A percentile compares a stretch with the other conserved stretches of the same genome.
Conservation (phyloP, 1,140 invertebrate species). For the Agrilus planipennis region DNA sequence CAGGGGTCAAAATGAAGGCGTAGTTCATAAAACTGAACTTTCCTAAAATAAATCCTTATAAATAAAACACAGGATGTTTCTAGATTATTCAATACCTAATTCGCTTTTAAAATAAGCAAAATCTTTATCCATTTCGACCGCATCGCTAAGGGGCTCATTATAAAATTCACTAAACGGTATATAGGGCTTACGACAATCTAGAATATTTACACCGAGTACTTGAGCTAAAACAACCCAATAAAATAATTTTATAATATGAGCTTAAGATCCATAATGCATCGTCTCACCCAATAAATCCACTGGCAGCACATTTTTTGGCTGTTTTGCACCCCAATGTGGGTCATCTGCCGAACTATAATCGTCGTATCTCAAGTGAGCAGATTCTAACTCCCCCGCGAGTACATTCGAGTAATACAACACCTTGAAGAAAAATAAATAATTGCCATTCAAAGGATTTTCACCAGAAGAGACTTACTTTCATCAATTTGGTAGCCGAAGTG, state of each 20-base stretch:
- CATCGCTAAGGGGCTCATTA: constrained; percentile 84
- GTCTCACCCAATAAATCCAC: constrained; percentile 18
- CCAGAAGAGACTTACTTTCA: constrained; percentile 46
- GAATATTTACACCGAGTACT: constrained; percentile 55
- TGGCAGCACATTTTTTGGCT: constrained; percentile 18
- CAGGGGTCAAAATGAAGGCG: constrained; percentile 83
- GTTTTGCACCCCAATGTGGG: constrained; percentile 20
- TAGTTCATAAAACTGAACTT: constrained; percentile 90
- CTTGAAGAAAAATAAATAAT: constrained; percentile 35
- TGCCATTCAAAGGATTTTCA: constrained; percentile 2
- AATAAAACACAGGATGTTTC: constrained; percentile 26
- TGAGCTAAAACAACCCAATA: constrained; percentile 31
- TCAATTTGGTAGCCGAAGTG: constrained; percentile 67
- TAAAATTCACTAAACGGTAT: constrained; percentile 84
- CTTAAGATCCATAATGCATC: background rate
- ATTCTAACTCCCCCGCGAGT: constrained; percentile 67
- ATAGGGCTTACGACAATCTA: constrained; percentile 72
- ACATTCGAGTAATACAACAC: constrained; percentile 86
- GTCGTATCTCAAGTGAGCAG: constrained; percentile 44
- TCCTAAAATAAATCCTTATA: constrained; percentile 32
- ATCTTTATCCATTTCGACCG: constrained; percentile 85
- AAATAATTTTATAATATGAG: background rate
- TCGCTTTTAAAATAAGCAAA: constrained; percentile 78
- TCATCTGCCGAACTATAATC: constrained; percentile 29
- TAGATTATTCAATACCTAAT: constrained; percentile 21